phyloP scores from a whole-genome alignment of 2,888 invertebrate species.

The Dyspetes luteomarginatus region DNA sequence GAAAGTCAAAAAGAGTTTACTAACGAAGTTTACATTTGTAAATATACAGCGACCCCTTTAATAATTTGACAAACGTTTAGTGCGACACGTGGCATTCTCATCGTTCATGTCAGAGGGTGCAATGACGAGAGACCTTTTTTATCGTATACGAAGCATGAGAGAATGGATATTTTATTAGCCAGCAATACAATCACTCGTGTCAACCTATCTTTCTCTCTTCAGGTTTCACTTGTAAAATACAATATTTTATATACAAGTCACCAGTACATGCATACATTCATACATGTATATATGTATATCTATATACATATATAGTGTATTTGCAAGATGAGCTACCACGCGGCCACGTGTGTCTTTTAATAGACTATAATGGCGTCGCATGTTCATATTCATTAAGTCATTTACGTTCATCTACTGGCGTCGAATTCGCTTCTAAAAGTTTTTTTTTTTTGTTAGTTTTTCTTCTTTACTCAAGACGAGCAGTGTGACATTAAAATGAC shows the following conservation, averaged over 20 bases:
- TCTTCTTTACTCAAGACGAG: slow-evolving; percentile 8
- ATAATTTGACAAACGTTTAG: slow-evolving; percentile 34
- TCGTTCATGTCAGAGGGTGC: slow-evolving; percentile 14
- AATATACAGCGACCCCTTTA: not conserved
- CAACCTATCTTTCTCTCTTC: slow-evolving; percentile 7
- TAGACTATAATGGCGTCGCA: slow-evolving; percentile 80
- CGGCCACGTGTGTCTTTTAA: slow-evolving; percentile 73
- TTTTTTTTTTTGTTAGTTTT: not conserved
- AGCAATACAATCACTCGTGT: slow-evolving; percentile 19
- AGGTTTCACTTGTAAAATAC: slow-evolving; percentile 1
- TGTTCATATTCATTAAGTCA: slow-evolving; percentile 82
- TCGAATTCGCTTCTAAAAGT: slow-evolving; percentile 41
- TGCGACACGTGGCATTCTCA: slow-evolving; percentile 42
- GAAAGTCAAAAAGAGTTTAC: slow-evolving; percentile 3
- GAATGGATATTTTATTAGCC: slow-evolving; percentile 40
- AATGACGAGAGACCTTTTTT: not conserved
- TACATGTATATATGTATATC: not conserved
- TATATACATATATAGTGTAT: not conserved
- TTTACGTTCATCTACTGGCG: slow-evolving; percentile 65
- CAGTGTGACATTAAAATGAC: slow-evolving; percentile 62
- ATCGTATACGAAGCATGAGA: slow-evolving; percentile 22
- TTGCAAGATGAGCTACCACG: slow-evolving; percentile 30
- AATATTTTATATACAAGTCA: no score
- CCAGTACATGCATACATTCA: not conserved
- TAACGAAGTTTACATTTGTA: slow-evolving; percentile 12